Percentiles rank a stretch among this genome's conserved stretches.
These are phyloP conservation scores for Mesorhabditis belari DNA, from an alignment of 2,888 invertebrate species.

Conservation along the genomic window DNA sequence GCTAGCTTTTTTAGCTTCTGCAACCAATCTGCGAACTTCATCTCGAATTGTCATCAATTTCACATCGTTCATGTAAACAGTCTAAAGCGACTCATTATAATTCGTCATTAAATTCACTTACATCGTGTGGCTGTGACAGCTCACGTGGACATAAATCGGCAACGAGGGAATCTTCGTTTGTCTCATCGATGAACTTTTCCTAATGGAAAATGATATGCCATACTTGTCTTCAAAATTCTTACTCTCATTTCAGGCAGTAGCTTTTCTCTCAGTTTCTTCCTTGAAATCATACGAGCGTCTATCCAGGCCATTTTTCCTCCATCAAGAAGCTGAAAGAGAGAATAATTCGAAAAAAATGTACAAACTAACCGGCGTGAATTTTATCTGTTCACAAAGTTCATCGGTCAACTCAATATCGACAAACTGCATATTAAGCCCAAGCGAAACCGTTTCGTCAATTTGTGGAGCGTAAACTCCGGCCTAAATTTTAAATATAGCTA, in stretches of 20 bases:
- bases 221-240: background rate
- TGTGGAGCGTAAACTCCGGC: background rate
- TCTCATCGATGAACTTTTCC: too few relatives aligned
- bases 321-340: background rate
- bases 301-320: background rate
- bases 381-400: background rate
- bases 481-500: background rate
- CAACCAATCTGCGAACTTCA: background rate
- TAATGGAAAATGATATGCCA: too few relatives aligned
- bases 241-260: background rate
- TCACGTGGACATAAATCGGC: background rate
- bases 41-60: conserved; percentile 79
- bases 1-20: too few relatives aligned
- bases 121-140: background rate
- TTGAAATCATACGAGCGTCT: background rate
- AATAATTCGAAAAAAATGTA: too few relatives aligned
- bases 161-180: background rate
- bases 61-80: conserved; percentile 84
- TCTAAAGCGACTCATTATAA: conserved; percentile 58
- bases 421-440: background rate
- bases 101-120: background rate
- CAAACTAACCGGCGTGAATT: background rate
- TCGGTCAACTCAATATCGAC: background rate
- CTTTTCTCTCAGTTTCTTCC: background rate
- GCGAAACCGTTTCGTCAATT: background rate